Evolutionary conservation across 2,113 vertebrate species (phyloP).

Genomic region (Dicentrarchus labrax): DNA sequence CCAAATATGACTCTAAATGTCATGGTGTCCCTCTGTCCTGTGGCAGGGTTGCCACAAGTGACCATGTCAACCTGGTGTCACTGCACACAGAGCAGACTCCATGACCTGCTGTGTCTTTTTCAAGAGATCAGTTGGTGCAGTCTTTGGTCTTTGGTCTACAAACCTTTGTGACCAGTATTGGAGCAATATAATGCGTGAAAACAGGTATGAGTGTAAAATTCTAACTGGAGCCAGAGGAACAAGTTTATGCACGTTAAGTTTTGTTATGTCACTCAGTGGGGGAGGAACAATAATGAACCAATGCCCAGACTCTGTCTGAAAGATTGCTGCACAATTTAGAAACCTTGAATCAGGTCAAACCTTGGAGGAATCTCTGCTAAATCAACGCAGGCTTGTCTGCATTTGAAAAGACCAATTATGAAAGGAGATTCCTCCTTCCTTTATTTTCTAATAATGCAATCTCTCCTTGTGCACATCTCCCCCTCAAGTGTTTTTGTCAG

Average conservation of each 20-base stretch:
- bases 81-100: slow-evolving; percentile 13
- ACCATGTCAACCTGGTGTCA: slow-evolving; percentile 58
- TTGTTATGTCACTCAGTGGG: slow-evolving; percentile 4
- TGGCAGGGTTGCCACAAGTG: slow-evolving; percentile 42
- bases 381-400: background rate
- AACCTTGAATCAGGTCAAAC: slow-evolving; percentile 31
- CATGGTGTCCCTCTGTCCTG: slow-evolving; percentile 64
- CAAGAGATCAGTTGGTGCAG: background rate
- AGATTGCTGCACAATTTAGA: slow-evolving; percentile 12
- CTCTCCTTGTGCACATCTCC: background rate
- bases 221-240: background rate
- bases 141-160: slow-evolving; percentile 31
- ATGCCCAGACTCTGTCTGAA: slow-evolving; percentile 22
- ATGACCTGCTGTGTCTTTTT: slow-evolving; percentile 34
- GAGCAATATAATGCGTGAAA: background rate
- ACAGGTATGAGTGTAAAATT: background rate
- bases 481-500: background rate
- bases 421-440: slow-evolving; percentile 25
- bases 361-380: slow-evolving; percentile 33
- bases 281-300: slow-evolving; percentile 7
- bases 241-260: background rate
- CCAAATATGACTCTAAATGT: slow-evolving; percentile 82
- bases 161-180: slow-evolving; percentile 10
- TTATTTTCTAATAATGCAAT: background rate
- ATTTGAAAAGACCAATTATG: slow-evolving; percentile 25